Conservation (phyloP, 2,888 invertebrate genomes). For the Rapana venosa region DNA sequence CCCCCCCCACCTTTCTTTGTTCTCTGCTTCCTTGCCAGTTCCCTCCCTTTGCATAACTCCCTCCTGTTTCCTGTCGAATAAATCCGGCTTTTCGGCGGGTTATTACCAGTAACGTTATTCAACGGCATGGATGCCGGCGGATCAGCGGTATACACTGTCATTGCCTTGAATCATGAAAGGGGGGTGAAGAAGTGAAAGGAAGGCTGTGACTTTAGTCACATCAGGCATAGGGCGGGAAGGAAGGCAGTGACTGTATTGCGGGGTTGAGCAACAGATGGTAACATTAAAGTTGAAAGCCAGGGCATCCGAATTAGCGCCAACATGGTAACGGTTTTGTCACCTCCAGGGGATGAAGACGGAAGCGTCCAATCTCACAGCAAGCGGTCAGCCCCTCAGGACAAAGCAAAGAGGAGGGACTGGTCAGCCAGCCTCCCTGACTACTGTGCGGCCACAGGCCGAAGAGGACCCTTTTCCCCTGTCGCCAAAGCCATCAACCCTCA, state of each 20-base stretch:
- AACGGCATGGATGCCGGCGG: not conserved
- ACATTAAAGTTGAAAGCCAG: not conserved
- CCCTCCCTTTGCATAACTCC: not conserved
- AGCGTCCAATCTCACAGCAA: not conserved
- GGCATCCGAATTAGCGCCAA: conserved; percentile 6
- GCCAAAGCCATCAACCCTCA: conserved; percentile 8
- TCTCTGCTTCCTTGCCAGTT: not conserved
- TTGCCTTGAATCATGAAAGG: not conserved
- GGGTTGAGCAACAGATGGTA: not conserved
- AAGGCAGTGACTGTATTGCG: not conserved
- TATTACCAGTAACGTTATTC: not conserved
- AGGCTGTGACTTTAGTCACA: not conserved
- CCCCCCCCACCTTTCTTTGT: not conserved
- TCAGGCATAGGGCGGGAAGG: not conserved
- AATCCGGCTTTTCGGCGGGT: not conserved
- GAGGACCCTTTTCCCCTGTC: not conserved
- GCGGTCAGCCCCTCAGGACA: not conserved
- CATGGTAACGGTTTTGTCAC: conserved; percentile 17
- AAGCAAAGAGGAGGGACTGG: not conserved
- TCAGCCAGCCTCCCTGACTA: not conserved
- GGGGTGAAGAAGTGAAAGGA: not conserved
- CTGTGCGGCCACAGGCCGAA: not conserved
- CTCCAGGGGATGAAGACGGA: not conserved
- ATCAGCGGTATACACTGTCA: not conserved
- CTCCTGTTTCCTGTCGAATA: not conserved